Conservation (phyloP, 2,113 vertebrate species). For the Sula dactylatra region DNA sequence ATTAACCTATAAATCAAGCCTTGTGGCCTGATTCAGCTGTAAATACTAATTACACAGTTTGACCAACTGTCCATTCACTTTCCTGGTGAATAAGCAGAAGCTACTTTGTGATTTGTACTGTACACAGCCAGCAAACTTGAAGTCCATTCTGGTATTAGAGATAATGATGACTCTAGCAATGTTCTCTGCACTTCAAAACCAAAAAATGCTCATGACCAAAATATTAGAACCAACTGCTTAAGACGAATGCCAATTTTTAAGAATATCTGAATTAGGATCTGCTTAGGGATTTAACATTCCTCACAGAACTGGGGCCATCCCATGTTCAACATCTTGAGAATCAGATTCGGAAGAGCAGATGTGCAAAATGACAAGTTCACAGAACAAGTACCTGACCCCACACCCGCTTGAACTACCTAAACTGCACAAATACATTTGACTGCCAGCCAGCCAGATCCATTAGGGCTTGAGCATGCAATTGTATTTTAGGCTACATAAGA, state of each 20-base stretch:
- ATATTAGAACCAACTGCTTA: neutral
- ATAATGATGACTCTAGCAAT: neutral
- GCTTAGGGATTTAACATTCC: neutral
- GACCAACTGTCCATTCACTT: neutral
- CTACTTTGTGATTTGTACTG: neutral
- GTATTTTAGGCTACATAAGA: neutral
- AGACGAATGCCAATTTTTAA: neutral
- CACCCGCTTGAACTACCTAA: neutral
- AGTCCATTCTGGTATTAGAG: neutral
- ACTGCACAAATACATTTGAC: neutral
- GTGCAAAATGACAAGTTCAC: neutral
- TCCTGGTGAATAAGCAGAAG: neutral
- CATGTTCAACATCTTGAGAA: neutral
- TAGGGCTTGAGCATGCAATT: no score
- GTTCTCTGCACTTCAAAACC: neutral
- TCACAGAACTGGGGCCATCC: neutral
- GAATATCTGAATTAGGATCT: neutral
- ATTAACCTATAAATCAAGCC: neutral
- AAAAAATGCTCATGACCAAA: neutral
- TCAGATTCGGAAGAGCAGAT: neutral
- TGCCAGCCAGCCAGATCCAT: neutral
- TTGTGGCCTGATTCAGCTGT: neutral
- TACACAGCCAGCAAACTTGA: neutral
- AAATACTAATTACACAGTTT: neutral
- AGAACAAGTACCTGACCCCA: neutral